Percentiles rank a stretch among this genome's conserved stretches.
Evolutionary conservation across 2,113 vertebrate genomes (phyloP).

Genomic region (Apodemus sylvaticus): DNA sequence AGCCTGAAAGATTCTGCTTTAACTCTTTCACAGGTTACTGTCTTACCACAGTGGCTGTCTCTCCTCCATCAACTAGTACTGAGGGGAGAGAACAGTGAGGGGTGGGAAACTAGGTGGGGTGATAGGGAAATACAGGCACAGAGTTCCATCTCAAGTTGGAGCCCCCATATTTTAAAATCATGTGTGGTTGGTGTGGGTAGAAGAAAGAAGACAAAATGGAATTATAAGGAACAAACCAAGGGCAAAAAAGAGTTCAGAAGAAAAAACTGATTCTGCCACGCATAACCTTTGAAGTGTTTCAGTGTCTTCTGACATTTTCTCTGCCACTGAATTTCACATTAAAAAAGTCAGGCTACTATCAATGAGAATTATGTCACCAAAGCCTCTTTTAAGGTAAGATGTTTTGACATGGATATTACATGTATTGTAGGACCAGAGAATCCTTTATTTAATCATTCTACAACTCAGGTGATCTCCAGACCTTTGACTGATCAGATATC

Average conservation of each 20-base stretch:
- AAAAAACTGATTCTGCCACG: neutral
- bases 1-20: neutral
- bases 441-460: neutral
- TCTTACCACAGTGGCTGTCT: neutral
- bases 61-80: neutral
- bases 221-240: neutral
- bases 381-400: neutral
- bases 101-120: neutral
- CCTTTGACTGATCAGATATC: neutral
- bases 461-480: neutral
- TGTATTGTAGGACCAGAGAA: neutral
- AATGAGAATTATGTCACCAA: neutral
- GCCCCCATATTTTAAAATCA: neutral
- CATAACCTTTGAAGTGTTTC: neutral
- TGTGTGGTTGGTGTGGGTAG: neutral
- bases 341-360: neutral
- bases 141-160: neutral
- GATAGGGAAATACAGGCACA: neutral
- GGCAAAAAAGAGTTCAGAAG: neutral
- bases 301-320: neutral
- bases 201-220: neutral
- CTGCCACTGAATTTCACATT: constrained; percentile 10
- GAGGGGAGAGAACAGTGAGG: neutral
- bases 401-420: neutral
- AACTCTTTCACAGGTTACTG: neutral